A percentile compares a stretch with the other conserved stretches of the same genome.
phyloP scores from a whole-genome alignment of 2,113 vertebrate species.

The Dolichallabes microphthalmus region DNA sequence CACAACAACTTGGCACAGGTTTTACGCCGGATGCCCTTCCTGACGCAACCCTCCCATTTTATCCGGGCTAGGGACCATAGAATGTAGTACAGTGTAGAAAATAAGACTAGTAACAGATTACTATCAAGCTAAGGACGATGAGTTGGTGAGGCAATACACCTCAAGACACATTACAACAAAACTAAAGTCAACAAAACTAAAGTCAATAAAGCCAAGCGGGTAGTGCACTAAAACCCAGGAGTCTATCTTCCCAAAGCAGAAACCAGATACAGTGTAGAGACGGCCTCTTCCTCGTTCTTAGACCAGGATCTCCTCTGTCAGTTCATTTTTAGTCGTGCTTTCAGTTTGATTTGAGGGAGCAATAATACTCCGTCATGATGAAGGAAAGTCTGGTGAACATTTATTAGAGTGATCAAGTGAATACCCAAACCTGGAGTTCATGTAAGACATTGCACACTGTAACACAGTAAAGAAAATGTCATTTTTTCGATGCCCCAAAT shows the following conservation, averaged over 20 bases:
- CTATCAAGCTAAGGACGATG: background rate
- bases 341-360: background rate
- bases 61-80: too few species aligned
- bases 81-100: background rate
- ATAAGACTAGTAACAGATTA: background rate
- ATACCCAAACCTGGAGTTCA: background rate
- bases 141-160: background rate
- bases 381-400: background rate
- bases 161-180: background rate
- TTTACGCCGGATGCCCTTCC: too few species aligned
- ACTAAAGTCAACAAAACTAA: constrained; percentile 1
- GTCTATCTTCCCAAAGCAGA: background rate
- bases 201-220: background rate
- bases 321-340: background rate
- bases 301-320: background rate
- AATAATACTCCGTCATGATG: too few species aligned
- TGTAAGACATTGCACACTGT: background rate
- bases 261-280: background rate
- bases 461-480: background rate
- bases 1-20: too few species aligned
- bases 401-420: background rate
- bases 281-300: background rate
- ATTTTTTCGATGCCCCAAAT: background rate
- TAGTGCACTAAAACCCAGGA: background rate
- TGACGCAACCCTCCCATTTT: too few species aligned